Percentiles rank a stretch among this genome's conserved stretches.
Evolutionary conservation across 2,888 invertebrate genomes (phyloP).

Genomic region (Phrixothrix hirtus): DNA sequence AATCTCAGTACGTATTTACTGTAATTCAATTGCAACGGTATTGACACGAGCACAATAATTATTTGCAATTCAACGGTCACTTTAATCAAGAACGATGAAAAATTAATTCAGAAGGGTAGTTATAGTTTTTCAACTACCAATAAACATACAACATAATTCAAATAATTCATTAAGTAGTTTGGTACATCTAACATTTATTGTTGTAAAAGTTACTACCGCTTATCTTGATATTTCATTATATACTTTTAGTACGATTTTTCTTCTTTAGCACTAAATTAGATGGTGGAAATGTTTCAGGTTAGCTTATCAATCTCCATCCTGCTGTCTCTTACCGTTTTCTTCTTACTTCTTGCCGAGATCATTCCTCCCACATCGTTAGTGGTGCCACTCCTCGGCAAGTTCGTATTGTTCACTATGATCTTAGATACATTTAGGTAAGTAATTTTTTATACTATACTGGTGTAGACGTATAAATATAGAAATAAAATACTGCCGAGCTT

Average conservation of each 20-base stretch:
- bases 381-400: constrained; percentile 90
- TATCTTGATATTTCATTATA: not conserved
- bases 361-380: constrained; percentile 91
- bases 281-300: constrained; percentile 61
- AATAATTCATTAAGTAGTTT: no score
- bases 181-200: no score
- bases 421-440: constrained; percentile 89
- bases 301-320: constrained; percentile 95
- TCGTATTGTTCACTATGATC: constrained; percentile 95
- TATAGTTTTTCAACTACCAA: no score
- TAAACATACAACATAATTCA: no score
- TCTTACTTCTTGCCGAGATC: constrained; percentile 86
- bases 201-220: no score
- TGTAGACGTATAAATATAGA: not conserved
- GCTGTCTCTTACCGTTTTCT: constrained; percentile 94
- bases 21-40: no score
- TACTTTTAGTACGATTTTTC: constrained; percentile 11
- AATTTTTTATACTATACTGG: no score
- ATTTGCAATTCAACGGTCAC: no score
- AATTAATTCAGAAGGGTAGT: no score
- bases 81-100: no score
- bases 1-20: no score
- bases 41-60: no score
- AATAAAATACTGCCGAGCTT: not conserved
- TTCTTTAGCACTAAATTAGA: constrained; percentile 12